These are phyloP conservation scores for Rissa tridactyla DNA, from an alignment of 2,113 vertebrate genomes.

Conservation along the genomic window DNA sequence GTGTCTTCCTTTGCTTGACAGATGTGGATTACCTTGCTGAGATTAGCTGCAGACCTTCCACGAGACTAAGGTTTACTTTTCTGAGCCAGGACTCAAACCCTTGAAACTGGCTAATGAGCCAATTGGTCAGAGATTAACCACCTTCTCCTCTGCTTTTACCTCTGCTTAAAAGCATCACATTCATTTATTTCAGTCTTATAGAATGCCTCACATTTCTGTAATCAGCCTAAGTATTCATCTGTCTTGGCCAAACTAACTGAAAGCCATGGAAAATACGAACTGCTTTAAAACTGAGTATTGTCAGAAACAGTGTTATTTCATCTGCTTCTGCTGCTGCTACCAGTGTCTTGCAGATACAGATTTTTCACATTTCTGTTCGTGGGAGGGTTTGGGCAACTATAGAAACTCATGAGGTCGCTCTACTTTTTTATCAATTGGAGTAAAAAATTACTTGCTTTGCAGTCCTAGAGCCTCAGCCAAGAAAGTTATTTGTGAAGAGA, in stretches of 20 bases:
- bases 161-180: not conserved
- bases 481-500: not conserved
- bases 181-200: not conserved
- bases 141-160: not conserved
- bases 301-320: not conserved
- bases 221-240: not conserved
- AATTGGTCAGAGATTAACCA: not conserved
- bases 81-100: not conserved
- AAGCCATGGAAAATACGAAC: not conserved
- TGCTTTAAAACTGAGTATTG: not conserved
- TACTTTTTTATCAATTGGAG: not conserved
- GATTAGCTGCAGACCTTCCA: not conserved
- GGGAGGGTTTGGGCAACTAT: not conserved
- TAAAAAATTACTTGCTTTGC: conserved; percentile 7
- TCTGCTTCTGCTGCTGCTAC: not conserved
- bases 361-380: not conserved
- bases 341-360: not conserved
- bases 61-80: not conserved
- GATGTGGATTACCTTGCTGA: not conserved
- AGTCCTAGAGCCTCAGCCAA: not conserved
- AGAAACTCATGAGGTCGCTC: not conserved
- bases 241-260: not conserved
- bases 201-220: not conserved
- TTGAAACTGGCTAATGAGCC: not conserved
- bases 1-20: not conserved